phyloP scores from a whole-genome alignment of 2,113 vertebrate genomes.

The Stigmatopora nigra region DNA sequence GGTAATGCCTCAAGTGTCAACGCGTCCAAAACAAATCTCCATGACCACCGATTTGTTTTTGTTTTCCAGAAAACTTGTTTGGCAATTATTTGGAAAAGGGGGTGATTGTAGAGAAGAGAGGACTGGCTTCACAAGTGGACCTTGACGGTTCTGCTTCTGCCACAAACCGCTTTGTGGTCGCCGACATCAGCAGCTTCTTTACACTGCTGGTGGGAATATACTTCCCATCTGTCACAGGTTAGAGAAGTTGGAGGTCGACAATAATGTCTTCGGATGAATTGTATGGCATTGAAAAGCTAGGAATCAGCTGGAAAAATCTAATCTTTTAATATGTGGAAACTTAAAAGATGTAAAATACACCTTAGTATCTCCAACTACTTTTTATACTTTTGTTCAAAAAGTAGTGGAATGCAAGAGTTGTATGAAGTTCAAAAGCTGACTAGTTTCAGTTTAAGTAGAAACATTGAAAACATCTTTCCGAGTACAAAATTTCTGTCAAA shows the following conservation, averaged over 20 bases:
- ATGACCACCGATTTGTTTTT: neutral
- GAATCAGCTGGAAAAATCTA: neutral
- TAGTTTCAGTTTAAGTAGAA: too few relatives aligned
- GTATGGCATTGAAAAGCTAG: neutral
- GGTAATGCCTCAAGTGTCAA: slow-evolving; percentile 56
- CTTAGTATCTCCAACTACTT: neutral
- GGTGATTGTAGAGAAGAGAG: slow-evolving; percentile 77
- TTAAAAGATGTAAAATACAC: neutral
- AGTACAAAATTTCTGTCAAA: too few relatives aligned
- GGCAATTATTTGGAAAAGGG: slow-evolving; percentile 85
- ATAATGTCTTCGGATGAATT: neutral
- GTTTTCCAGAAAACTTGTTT: slow-evolving; percentile 84
- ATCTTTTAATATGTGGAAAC: neutral
- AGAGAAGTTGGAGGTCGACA: slow-evolving; percentile 23
- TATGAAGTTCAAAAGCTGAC: too few relatives aligned
- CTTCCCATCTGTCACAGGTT: slow-evolving; percentile 97
- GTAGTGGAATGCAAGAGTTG: too few relatives aligned
- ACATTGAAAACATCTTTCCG: too few relatives aligned
- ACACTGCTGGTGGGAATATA: slow-evolving; percentile 96
- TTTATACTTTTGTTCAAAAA: neutral
- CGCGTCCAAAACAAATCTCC: neutral
- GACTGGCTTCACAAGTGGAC: slow-evolving; percentile 61
- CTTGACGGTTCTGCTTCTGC: slow-evolving; percentile 60
- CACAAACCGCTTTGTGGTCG: slow-evolving; percentile 85
- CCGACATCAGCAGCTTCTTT: slow-evolving; percentile 95